Evolutionary conservation across 2,797 vertebrate genomes (phyloP).

Genomic region (Pterois miles): DNA sequence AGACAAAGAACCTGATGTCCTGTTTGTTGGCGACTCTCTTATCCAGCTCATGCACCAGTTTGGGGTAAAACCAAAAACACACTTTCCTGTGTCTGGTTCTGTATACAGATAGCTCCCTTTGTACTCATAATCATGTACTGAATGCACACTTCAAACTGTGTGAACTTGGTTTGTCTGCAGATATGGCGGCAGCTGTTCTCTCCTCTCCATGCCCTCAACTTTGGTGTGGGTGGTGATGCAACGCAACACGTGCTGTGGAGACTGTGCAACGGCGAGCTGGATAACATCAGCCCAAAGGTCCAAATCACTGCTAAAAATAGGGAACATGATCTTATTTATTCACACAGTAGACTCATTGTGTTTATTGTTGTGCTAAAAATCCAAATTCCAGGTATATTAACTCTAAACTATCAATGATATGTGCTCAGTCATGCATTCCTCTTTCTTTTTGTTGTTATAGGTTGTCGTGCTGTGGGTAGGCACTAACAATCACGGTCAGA

Average conservation of each 20-base stretch:
- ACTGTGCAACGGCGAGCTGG: constrained; percentile 90
- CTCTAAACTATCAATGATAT: not conserved
- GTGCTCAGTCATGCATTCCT: not conserved
- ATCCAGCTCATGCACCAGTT: constrained; percentile 92
- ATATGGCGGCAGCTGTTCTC: constrained; percentile 93
- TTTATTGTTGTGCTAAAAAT: constrained; percentile 13
- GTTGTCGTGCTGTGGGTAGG: constrained; percentile 94
- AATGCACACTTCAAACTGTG: not conserved
- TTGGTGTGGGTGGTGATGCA: constrained; percentile 90
- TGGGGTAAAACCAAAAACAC: constrained; percentile 81
- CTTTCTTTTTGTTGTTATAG: constrained; percentile 71
- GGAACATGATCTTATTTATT: constrained; percentile 50
- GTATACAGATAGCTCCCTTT: not conserved
- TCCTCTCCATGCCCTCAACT: constrained; percentile 93
- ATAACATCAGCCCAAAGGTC: constrained; percentile 93
- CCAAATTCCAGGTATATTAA: constrained; percentile 2
- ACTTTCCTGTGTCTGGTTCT: not conserved
- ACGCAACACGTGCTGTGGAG: constrained; percentile 94
- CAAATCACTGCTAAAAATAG: constrained; percentile 25
- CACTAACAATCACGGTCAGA: constrained; percentile 92
- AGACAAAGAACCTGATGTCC: constrained; percentile 93
- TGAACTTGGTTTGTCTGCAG: constrained; percentile 69
- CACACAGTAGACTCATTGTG: constrained; percentile 53
- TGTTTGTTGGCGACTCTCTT: constrained; percentile 92
- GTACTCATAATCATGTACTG: not conserved